Base-by-base conservation (phyloP, 2,797 vertebrate species). In the Danionella dracula region DNA sequence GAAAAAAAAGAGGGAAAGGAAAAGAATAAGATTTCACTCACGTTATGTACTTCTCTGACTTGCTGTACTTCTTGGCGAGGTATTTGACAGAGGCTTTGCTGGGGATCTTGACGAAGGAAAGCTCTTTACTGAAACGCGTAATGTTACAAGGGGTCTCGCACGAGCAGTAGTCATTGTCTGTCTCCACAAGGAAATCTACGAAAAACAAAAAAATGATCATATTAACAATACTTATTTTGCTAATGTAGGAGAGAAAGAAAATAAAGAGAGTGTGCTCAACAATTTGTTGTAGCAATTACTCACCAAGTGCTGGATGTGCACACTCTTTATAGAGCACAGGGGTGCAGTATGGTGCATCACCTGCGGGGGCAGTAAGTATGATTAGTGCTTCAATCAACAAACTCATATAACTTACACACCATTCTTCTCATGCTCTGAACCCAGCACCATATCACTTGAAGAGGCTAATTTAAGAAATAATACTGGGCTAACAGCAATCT, bases 41-140 rank as follows among this genome's bases (percentile, higher is more conserved):
- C 97, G 92, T 91, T 19, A 99, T 99, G 75, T 99, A 98, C 83
- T 98, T 93, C 83, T 99, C 96, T 0, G 95, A 93, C 75, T 95
- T 97, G 93, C 97, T 97, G 90, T 95, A 98, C 71, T 99, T 99
- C 90, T 98, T 98, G 77, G 97, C 97, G 17, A 99, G 86, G 75
- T 98, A 99, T 73, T 97, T 98, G 66, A 96, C 95, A 0, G 97
- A 99, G 10, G 95, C 97, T 79, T 99, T 99, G 90, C 97, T 99
- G 81, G 97, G 97, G 76, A 99, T 99, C 86, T 96, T 98, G 69
- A 99, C 97, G 71, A 99, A 99, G 80, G 95, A 98, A 78, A 99
- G 89, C 87, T 99, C 96, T 83, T 99, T 99, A 80, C 89, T 93
- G 13, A 93, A 99, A 79, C 97, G 91, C 4, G 96, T 99, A 82